Conservation (phyloP, 1,140 invertebrate species). For the Aphidius ervi region DNA sequence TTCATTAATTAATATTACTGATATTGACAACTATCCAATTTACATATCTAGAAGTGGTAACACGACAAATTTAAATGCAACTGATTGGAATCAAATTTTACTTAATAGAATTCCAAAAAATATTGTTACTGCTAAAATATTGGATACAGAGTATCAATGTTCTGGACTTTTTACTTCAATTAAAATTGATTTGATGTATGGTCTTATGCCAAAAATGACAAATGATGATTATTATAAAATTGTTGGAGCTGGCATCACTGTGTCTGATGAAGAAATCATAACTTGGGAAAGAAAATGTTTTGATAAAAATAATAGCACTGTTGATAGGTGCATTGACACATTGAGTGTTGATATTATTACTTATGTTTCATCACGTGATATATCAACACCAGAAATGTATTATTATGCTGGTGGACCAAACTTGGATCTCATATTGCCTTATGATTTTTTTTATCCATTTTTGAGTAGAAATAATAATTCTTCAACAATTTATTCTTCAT, state of each 20-base stretch:
- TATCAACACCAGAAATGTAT: slow-evolving; percentile 52
- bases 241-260: slow-evolving; percentile 40
- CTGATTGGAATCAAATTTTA: slow-evolving; percentile 58
- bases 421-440: slow-evolving; percentile 60
- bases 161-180: slow-evolving; percentile 50
- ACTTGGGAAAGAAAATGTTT: slow-evolving; percentile 38
- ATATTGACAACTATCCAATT: slow-evolving; percentile 34
- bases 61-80: slow-evolving; percentile 43
- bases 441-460: slow-evolving; percentile 72
- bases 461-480: slow-evolving; percentile 26
- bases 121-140: slow-evolving; percentile 30
- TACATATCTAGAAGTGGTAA: slow-evolving; percentile 61
- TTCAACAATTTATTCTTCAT: no score
- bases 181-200: slow-evolving; percentile 53
- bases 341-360: slow-evolving; percentile 39
- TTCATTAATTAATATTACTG: slow-evolving; percentile 37
- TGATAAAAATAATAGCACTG: slow-evolving; percentile 20
- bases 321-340: slow-evolving; percentile 27
- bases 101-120: slow-evolving; percentile 40
- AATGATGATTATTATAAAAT: slow-evolving; percentile 44
- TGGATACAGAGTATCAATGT: slow-evolving; percentile 37
- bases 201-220: slow-evolving; percentile 37
- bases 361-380: slow-evolving; percentile 60
- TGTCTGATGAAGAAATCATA: slow-evolving; percentile 36
- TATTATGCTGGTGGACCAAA: slow-evolving; percentile 59